A percentile compares a stretch with the other conserved stretches of the same genome.
These are phyloP conservation scores for Cabera pusaria DNA, from an alignment of 2,888 invertebrate genomes.

Conservation along the genomic window DNA sequence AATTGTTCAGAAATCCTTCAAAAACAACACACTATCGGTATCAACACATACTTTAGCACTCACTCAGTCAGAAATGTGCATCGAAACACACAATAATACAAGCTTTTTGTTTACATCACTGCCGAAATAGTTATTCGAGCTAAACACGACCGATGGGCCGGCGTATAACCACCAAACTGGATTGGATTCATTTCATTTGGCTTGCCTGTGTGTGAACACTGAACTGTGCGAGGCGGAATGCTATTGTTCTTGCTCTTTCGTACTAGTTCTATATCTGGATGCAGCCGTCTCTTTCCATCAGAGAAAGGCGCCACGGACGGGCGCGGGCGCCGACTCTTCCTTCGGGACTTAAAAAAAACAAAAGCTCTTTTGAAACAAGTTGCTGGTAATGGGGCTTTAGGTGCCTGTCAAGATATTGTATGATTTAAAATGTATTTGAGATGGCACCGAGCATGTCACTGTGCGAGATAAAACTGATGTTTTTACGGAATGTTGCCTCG, in stretches of 20 bases:
- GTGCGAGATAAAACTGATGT: constrained; percentile 37
- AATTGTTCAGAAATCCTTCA: constrained; percentile 42
- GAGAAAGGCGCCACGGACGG: constrained; percentile 77
- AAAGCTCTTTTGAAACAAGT: constrained; percentile 77
- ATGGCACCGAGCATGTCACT: constrained; percentile 39
- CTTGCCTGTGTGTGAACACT: constrained; percentile 59
- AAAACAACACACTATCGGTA: constrained; percentile 36
- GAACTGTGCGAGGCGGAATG: constrained; percentile 75
- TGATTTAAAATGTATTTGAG: constrained; percentile 62
- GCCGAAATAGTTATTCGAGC: constrained; percentile 47
- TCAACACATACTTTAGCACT: constrained; percentile 56
- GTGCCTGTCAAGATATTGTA: constrained; percentile 68
- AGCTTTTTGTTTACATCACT: constrained; percentile 74
- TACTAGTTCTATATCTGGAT: constrained; percentile 27
- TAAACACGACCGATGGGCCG: constrained; percentile 62
- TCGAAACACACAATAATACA: constrained; percentile 49
- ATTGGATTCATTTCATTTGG: constrained; percentile 52
- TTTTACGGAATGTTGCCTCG: constrained; percentile 31
- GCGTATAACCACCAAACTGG: constrained; percentile 76
- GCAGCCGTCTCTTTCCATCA: constrained; percentile 49
- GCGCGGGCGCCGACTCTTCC: constrained; percentile 77
- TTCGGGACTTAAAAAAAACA: constrained; percentile 77
- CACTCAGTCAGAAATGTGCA: constrained; percentile 51
- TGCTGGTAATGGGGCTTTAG: constrained; percentile 67
- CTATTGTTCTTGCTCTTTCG: constrained; percentile 63